Conservation (phyloP, 2,888 invertebrate species). For the Ypsolopha scabrella region DNA sequence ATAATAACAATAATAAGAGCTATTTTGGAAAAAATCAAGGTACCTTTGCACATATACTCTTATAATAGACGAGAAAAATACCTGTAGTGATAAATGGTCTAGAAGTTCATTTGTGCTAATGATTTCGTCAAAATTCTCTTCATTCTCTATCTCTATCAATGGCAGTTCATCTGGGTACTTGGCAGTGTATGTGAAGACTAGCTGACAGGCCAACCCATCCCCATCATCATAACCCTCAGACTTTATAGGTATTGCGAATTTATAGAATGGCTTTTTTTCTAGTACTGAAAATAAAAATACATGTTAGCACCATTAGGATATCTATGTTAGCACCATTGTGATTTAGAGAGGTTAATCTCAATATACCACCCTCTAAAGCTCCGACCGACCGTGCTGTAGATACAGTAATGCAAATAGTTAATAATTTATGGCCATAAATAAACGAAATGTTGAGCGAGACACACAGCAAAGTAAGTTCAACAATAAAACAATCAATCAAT, state of each 20-base stretch:
- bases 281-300: slow-evolving; percentile 70
- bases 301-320: not conserved
- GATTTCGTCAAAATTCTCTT: slow-evolving; percentile 82
- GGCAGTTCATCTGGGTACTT: slow-evolving; percentile 93
- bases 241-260: slow-evolving; percentile 85
- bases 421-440: too few relatives aligned
- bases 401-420: too few relatives aligned
- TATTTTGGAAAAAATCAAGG: too few relatives aligned
- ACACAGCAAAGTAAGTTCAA: not conserved
- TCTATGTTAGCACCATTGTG: not conserved
- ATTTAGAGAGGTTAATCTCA: too few relatives aligned
- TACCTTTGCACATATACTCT: too few relatives aligned
- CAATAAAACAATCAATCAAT: too few relatives aligned
- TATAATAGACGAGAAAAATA: too few relatives aligned
- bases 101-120: slow-evolving; percentile 74
- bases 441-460: too few relatives aligned
- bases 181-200: slow-evolving; percentile 86
- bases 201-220: slow-evolving; percentile 78
- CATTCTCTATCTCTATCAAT: slow-evolving; percentile 80
- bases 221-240: slow-evolving; percentile 82
- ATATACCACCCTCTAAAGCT: too few relatives aligned
- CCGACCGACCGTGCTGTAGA: too few relatives aligned
- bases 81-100: slow-evolving; percentile 76
- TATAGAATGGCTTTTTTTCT: slow-evolving; percentile 77
- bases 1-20: too few relatives aligned